Percentiles rank a stretch among this genome's conserved stretches.
These are phyloP conservation scores for Calonectris borealis DNA, from an alignment of 2,113 vertebrate species.

Conservation along the genomic window DNA sequence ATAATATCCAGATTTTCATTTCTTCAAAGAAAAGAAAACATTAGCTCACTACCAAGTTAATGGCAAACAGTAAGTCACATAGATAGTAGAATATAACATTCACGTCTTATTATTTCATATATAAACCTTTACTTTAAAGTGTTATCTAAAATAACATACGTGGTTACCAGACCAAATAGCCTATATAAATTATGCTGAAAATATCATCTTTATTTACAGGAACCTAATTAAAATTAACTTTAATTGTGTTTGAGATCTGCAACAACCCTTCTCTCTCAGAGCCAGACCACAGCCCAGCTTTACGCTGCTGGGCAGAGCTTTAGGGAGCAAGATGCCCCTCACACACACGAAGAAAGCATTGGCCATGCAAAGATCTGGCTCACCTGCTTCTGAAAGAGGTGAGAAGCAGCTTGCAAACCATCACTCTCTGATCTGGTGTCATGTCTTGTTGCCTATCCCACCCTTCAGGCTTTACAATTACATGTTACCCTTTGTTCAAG, in stretches of 20 bases:
- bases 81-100: neutral
- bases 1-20: slow-evolving; percentile 14
- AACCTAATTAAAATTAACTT: neutral
- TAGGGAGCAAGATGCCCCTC: neutral
- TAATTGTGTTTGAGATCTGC: neutral
- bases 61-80: neutral
- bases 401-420: neutral
- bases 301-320: neutral
- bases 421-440: neutral
- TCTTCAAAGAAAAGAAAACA: slow-evolving; percentile 15
- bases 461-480: neutral
- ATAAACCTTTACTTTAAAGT: slow-evolving; percentile 38
- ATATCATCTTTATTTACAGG: slow-evolving; percentile 48
- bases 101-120: neutral
- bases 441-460: neutral
- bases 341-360: neutral
- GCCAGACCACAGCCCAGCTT: neutral
- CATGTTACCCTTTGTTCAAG: neutral
- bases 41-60: neutral
- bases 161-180: slow-evolving; percentile 42
- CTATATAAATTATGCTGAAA: slow-evolving; percentile 49
- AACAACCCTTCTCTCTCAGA: neutral
- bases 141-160: slow-evolving; percentile 44
- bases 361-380: neutral
- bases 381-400: neutral